phyloP scores from a whole-genome alignment of 2,797 vertebrate species.

The Poecilia picta region DNA sequence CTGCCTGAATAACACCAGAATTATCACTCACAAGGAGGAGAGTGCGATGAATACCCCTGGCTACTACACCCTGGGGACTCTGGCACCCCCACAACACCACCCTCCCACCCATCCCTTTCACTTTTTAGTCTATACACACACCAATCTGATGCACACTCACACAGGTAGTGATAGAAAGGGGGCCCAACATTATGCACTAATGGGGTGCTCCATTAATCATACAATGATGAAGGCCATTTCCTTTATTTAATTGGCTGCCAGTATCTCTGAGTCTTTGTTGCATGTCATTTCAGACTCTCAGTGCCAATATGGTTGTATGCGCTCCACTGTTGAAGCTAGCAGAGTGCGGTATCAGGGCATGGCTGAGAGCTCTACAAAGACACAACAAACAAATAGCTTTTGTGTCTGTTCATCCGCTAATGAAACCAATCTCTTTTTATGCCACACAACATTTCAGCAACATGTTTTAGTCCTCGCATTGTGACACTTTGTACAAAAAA shows the following conservation, averaged over 20 bases:
- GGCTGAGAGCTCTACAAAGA: conserved; percentile 53
- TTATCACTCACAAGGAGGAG: conserved; percentile 78
- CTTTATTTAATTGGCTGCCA: conserved; percentile 78
- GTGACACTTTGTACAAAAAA: neutral
- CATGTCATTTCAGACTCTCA: conserved; percentile 64
- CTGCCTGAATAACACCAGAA: conserved; percentile 76
- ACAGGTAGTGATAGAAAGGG: conserved; percentile 63
- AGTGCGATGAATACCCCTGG: conserved; percentile 82
- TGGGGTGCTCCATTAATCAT: conserved; percentile 80
- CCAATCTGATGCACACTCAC: conserved; percentile 46
- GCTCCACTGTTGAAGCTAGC: conserved; percentile 47
- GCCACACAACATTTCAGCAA: conserved; percentile 5
- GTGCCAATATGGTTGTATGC: conserved; percentile 38
- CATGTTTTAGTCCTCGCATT: neutral
- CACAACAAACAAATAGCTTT: conserved; percentile 77
- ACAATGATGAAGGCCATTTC: conserved; percentile 81
- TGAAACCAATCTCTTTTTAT: conserved; percentile 20
- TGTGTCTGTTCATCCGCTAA: conserved; percentile 40
- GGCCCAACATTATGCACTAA: conserved; percentile 69
- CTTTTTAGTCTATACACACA: conserved; percentile 39
- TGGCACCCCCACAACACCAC: conserved; percentile 57
- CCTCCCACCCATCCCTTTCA: conserved; percentile 49
- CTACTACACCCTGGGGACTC: conserved; percentile 75
- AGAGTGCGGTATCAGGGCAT: conserved; percentile 47
- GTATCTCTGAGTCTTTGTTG: conserved; percentile 78